These are phyloP conservation scores for Cerceris rybyensis DNA, from an alignment of 2,888 invertebrate genomes.

Conservation along the genomic window DNA sequence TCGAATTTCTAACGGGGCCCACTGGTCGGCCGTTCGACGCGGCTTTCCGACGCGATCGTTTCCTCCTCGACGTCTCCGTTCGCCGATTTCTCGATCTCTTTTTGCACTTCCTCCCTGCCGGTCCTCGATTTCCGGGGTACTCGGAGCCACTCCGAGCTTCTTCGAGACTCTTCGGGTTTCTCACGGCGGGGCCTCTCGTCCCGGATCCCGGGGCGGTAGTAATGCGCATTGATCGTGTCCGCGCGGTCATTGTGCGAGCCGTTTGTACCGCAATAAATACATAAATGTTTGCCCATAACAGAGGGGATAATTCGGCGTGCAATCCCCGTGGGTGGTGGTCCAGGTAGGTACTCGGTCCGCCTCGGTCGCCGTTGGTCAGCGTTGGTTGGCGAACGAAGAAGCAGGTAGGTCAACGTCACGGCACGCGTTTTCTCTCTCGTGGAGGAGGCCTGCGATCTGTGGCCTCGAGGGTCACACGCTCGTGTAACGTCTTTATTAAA, in stretches of 20 bases:
- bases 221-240: conserved; percentile 69
- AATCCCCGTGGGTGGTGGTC: conserved; percentile 58
- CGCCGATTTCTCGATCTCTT: neutral
- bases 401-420: conserved; percentile 38
- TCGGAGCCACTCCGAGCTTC: no score
- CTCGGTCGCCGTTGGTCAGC: neutral
- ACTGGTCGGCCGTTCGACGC: no score
- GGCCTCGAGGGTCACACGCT: conserved; percentile 43
- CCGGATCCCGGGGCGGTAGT: conserved; percentile 46
- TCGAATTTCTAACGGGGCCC: no score
- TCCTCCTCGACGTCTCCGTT: no score
- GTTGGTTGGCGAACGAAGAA: conserved; percentile 4
- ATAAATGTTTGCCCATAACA: conserved; percentile 74
- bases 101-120: conserved; percentile 1
- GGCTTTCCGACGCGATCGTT: no score
- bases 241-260: conserved; percentile 66
- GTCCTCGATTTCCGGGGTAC: neutral
- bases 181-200: conserved; percentile 14
- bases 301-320: conserved; percentile 71
- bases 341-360: conserved; percentile 39
- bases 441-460: conserved; percentile 9
- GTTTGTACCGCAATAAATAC: conserved; percentile 75
- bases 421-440: conserved; percentile 52
- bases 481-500: conserved; percentile 57
- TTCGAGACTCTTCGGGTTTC: neutral